Base-by-base conservation (phyloP, 2,797 vertebrate species). In the Xenentodon cancila region DNA sequence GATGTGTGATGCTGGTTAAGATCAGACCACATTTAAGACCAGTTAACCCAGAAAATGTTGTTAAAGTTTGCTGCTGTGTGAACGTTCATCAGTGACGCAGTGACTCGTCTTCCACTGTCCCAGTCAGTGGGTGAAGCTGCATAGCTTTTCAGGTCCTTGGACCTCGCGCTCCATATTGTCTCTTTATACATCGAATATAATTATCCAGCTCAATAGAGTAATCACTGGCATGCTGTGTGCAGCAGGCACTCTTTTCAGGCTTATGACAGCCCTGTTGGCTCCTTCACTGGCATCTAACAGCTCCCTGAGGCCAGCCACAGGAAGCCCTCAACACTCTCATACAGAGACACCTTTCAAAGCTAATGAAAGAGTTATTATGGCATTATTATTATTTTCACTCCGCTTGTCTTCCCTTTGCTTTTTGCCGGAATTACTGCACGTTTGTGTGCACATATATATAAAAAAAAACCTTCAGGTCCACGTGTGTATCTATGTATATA, bases 281-380 rank as follows among this genome's bases (percentile, higher is more conserved):
- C 81, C 73, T 59, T 65, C 53, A 4, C 77, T 30, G 57, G 73
- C 73, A 48, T 78, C 63, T 75, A 79, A 77, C 79, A 58, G 77
- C 77, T 85, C 80, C 78, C 79, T 43, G 51, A 78, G 77, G 80
- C 56, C 69, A 54, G 58, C 77, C 52, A 16, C 79, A 73, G 84
- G 86, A 87, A 88, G 72, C 64, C 72, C 64, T 72, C 56, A n/a
- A 30, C 81, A 79, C 82, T 70, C 75, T 70, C 81, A 81, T 76
- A 91, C 87, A 87, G 82, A 86, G 83, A 65, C 81, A 75, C 85
- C 87, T 89, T 91, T 91, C 71, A 91, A 82, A 85, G 68, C 79
- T 71, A 82, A 87, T 89, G 83, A 91, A 90, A 89, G 87, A 74
- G 84, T 85, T 86, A 86, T 86, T 88, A 86, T 91, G 71, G 85